Percentiles rank a stretch among this genome's conserved stretches.
Evolutionary conservation across 2,113 vertebrate species (phyloP).

Genomic region (Pelecanoides urinatrix): DNA sequence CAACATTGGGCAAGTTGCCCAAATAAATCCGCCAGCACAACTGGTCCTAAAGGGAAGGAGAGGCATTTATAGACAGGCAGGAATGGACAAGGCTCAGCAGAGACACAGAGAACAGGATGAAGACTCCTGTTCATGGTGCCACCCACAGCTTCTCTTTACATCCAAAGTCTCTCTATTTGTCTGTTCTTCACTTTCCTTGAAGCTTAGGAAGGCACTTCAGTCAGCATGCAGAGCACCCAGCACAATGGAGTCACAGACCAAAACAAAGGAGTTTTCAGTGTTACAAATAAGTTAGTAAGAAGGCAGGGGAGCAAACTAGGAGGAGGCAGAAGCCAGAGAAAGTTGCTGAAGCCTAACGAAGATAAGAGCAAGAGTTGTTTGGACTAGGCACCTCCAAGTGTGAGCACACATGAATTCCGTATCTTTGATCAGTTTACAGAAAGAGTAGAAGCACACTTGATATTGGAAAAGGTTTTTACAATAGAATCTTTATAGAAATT

Average conservation of each 20-base stretch:
- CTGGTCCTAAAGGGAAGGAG: neutral
- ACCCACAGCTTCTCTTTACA: neutral
- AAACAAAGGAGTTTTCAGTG: neutral
- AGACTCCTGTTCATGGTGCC: neutral
- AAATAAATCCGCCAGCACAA: neutral
- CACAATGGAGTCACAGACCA: neutral
- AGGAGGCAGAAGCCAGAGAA: neutral
- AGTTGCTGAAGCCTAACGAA: neutral
- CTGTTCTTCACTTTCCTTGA: neutral
- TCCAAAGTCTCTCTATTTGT: neutral
- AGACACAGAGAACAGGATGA: neutral
- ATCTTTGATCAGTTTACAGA: neutral
- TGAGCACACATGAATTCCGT: accelerated
- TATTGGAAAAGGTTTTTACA: neutral
- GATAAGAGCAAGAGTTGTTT: neutral
- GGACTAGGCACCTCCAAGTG: neutral
- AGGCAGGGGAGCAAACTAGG: neutral
- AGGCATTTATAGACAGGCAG: neutral
- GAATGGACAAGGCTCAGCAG: neutral
- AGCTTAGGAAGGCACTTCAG: neutral
- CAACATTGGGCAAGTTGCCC: neutral
- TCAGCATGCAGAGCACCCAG: neutral
- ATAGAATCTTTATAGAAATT: neutral
- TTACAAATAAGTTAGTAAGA: neutral
- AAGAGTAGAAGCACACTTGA: neutral